Percentiles rank a stretch among this genome's conserved stretches.
phyloP scores from a whole-genome alignment of 1,140 invertebrate species.

The Zaprionus kolodkinae region DNA sequence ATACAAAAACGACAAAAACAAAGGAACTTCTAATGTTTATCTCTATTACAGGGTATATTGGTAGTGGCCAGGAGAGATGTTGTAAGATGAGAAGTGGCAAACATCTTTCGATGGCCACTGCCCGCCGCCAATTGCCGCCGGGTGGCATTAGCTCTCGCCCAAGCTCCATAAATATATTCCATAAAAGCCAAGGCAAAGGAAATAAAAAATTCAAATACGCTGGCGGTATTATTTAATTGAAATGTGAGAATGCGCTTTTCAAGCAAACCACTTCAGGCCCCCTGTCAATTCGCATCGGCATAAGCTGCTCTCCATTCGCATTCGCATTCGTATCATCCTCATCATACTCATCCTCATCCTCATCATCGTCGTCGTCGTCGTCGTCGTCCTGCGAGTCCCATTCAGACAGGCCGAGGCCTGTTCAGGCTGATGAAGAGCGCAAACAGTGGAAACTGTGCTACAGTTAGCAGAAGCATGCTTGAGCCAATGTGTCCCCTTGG shows the following conservation, averaged over 20 bases:
- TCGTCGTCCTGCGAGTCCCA: constrained; percentile 61
- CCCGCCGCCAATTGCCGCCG: constrained; percentile 14
- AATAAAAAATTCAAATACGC: constrained; percentile 52
- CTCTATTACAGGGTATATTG: neutral
- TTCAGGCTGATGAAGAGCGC: constrained; percentile 68
- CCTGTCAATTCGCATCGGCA: neutral
- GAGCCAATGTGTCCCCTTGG: constrained; percentile 73
- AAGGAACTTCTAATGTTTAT: neutral
- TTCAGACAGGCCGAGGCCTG: constrained; percentile 52
- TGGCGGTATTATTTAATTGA: constrained; percentile 74
- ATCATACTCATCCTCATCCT: neutral
- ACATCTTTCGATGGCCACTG: constrained; percentile 9
- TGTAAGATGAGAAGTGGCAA: neutral
- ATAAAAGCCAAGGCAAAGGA: constrained; percentile 47
- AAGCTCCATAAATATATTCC: constrained; percentile 74
- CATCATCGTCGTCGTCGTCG: neutral
- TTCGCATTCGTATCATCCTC: neutral
- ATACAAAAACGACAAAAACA: constrained; percentile 34
- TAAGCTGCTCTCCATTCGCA: neutral
- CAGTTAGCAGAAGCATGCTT: constrained; percentile 72
- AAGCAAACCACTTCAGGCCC: constrained; percentile 57
- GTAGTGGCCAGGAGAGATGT: neutral
- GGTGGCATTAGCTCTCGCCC: constrained; percentile 28
- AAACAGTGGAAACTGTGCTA: constrained; percentile 66
- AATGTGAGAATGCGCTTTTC: constrained; percentile 82